Evolutionary conservation across 2,888 invertebrate genomes (phyloP), one percentile per base, ranked within the genome.

Genomic region (Idaea straminata): DNA sequence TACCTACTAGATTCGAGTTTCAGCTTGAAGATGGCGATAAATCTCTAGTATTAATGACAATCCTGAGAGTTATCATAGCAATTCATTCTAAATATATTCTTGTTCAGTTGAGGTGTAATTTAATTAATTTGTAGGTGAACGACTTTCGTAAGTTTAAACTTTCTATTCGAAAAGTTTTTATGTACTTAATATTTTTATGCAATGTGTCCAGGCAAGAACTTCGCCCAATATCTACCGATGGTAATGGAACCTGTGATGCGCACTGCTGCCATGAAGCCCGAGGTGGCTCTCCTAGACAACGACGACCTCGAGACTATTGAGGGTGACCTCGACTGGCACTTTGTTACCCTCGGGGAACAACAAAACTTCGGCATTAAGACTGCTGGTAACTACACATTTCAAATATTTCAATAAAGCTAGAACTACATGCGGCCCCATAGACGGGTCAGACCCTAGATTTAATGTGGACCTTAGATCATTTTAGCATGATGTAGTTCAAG

Each of bases 231-330:
- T 85, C 93, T 99, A 66, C 98, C 98, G 0, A 93, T 98, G 87
- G 98, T 99, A n/a, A 99, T 99, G 97, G 97, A 96, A 35, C 97
- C 98, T 0, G 98, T 99, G 60, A 95, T 99, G 93, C 95, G 96
- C 77, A 97, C 98, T 4, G 99, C 98, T 6, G 95, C 97, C 5
- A 95, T 98, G 94, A 98, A 98, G 85, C 98, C 99, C 0, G 98
- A 99, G 87, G 97, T 99, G 60, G 97, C 98, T 15, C 90, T 98
- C 47, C 86, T 98, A 13, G 98, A 98, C 84, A 97, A 97, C 87
- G 96, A 97, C 77, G 96, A 96, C 79, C 94, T 96, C 87, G 96
- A 97, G 82, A 96, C 95, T 59, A 95, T 98, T 63, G 97, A 97
- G 79, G 95, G 95, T 38, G 97, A 97, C 82, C 94, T 96, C 13